phyloP scores from a whole-genome alignment of 2,113 vertebrate genomes.

The Taxidea taxus region DNA sequence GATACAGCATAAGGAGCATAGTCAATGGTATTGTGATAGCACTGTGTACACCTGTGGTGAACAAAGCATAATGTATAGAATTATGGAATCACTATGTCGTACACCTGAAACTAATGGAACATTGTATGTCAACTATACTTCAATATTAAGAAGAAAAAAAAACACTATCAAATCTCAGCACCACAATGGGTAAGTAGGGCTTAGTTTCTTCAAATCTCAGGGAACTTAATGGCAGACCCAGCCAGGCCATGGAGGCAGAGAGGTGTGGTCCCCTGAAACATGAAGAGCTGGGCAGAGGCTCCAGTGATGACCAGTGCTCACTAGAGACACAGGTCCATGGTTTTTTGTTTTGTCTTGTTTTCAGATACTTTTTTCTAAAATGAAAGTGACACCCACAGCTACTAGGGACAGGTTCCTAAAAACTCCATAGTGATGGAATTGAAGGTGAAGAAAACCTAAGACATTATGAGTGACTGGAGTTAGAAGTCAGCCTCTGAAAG shows the following conservation, averaged over 20 bases:
- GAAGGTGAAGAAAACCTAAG: neutral
- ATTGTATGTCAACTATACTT: neutral
- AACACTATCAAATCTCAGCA: neutral
- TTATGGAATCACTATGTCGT: neutral
- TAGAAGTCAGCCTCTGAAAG: neutral
- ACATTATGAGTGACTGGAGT: neutral
- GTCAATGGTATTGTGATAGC: neutral
- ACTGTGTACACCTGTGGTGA: neutral
- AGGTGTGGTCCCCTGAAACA: too few species aligned
- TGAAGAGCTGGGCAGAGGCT: neutral
- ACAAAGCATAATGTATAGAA: neutral
- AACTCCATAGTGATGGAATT: neutral
- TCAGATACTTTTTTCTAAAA: neutral
- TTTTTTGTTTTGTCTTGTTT: neutral
- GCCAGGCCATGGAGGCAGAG: neutral
- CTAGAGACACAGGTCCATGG: neutral
- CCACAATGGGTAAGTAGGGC: neutral
- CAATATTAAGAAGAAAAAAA: neutral
- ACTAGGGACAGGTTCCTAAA: neutral
- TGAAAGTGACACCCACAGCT: neutral
- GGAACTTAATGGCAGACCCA: neutral
- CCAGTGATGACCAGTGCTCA: neutral
- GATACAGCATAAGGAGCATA: neutral
- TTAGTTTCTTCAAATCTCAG: neutral
- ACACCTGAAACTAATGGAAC: neutral